Evolutionary conservation across 2,113 vertebrate species (phyloP), one percentile per base, ranked within the genome.

Genomic region (Megaleporinus macrocephalus): DNA sequence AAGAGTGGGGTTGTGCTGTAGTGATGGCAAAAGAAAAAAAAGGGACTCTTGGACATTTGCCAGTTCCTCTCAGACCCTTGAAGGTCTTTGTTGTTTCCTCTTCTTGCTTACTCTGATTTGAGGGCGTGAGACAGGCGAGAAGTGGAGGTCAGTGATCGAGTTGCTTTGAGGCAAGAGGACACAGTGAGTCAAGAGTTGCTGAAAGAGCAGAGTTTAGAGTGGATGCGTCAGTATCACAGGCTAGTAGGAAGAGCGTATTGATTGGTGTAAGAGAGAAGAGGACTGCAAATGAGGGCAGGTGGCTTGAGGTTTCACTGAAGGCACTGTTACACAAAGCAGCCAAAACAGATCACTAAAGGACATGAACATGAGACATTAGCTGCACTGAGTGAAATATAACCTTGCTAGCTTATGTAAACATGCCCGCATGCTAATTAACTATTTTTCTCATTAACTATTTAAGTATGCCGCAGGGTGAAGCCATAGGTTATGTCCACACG

Each of bases 91-190:
- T 27, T 27, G 47, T 30, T 27, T 29, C 59, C 20, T 70, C 44
- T 72, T 18, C 5, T 24, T 80, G 55, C 41, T 47, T 26, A 30
- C 18, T 72, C 55, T 62, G 53, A 71, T 59, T 68, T 80, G 70
- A 79, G 51, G 55, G 14, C 44, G 51, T 33, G 11, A 59, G 55
- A n/a, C 36, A 53, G 41, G 27, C 55, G 47, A 13, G 27, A 63
- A 36, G 24, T 73, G 49, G 71, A 22, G 20, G 72, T 51, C 14
- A 62, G 49, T 16, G 22, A 69, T 24, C 51, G 29, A 68, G 33
- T 15, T 71, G 53, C 68, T 57, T 30, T 71, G 18, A 79, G 24
- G 71, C 55, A 79, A 26, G 36, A 73, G 55, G n/a, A 72, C 41
- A 30, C 18, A 80, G 20, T 26, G 47, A 73, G 59, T 33, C 16